Evolutionary conservation across 2,113 vertebrate species (phyloP), one percentile per base, ranked within the genome.

Genomic region (Nanorana parkeri): DNA sequence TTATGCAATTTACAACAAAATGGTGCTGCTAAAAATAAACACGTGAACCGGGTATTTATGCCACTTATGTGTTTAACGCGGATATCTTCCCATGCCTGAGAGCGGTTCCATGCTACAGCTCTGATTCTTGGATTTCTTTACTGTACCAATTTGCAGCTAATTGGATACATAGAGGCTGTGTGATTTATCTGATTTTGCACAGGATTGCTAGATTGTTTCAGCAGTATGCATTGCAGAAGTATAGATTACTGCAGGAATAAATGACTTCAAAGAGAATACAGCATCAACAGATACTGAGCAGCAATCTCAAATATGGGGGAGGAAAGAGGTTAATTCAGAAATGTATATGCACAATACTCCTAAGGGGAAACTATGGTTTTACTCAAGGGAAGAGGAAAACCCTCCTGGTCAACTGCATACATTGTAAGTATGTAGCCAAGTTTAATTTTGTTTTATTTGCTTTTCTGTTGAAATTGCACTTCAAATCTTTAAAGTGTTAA

Each of bases 21-120:
- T 69, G 60, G 67, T 52, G 21, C 17, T 10, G 54, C 77, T 80
- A 80, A 69, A 80, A 71, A 78, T 78, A 78, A 67, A 78, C 47
- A 56, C 8, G 24, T 23, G 28, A 61, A 75, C 52, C 29, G 52
- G 66, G 51, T 52, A 79, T 60, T 60, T 79, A 79, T 68, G 66
- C 29, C 15, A 54, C 77, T 68, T 24, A 36, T 61, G 66, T 26
- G 21, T 69, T 79, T 68, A 79, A 23, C 15, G 15, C 52, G 23
- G 21, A 41, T 75, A 32, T 64, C 24, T 51, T 63, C 56, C 41
- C 60, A 41, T 58, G 13, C 23, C 21, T 51, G 6, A 63, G 41
- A 63, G 32, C 10, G 2, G 21, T 76, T 63, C n/a, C 29, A n/a
- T 26, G 32, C 24, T 52, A n/a, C 24, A 41, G 58, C 47, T 26